Base-by-base conservation (phyloP, 2,113 vertebrate genomes). In the Microcebus jonahi region DNA sequence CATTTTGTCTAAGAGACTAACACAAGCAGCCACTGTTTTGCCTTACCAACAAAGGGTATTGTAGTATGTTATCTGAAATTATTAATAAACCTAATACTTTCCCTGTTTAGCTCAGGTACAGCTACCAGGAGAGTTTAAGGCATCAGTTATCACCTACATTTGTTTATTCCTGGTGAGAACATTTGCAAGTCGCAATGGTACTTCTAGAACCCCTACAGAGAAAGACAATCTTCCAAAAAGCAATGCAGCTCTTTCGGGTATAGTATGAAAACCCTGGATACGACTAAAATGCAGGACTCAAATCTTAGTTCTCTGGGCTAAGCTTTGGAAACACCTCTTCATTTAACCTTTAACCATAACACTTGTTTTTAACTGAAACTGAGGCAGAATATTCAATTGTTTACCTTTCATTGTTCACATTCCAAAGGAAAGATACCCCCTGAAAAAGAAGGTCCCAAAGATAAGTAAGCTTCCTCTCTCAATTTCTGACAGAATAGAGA, bases 161-260 rank as follows among this genome's bases (percentile, higher is more conserved):
- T 95, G 88, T 92, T 97, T 96, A 88, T 92, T 95, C 63, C 88
- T 95, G 68, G 95, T 95, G 88, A 94, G 95, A 95, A 96, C 48
- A 97, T 83, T 27, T 71, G 57, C 88, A 94, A 94, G 95, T 86
- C 86, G 89, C 82, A 89, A 65, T 57, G 77, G 77, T 65, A 95
- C 77, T 90, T 97, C 71, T 45, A 67, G 77, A 92, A 96, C 42
- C n/a, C 68, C 42, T 94, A 42, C 48, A 89, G 88, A 83, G 77
- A 96, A 91, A 96, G 61, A 39, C 76, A 92, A 75, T 95, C 82
- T 92, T 82, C 61, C 21, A 39, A 45, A 97, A 81, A 86, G 45
- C 14, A 93, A 96, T 87, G 67, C 34, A 2, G 94, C 36, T 83
- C 67, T 48, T 86, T 85, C 8, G 20, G 75, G 50, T 68, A 68